A percentile compares a stretch with the other conserved stretches of the same genome.
Evolutionary conservation across 2,888 invertebrate genomes (phyloP).

Genomic region (Heteromyza rotundicornis): DNA sequence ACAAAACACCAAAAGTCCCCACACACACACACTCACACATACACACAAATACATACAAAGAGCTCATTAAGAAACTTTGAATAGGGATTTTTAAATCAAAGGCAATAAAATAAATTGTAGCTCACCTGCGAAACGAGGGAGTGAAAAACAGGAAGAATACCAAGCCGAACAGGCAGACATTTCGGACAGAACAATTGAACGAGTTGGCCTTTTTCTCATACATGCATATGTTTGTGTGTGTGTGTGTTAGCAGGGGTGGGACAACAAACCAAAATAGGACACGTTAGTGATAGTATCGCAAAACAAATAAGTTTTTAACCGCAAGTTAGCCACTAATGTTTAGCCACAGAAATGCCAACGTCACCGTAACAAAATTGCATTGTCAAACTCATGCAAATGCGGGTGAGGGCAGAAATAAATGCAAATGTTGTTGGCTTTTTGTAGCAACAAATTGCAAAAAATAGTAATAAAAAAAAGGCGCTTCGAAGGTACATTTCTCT

Average conservation of each 20-base stretch:
- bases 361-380: slow-evolving; percentile 28
- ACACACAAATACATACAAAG: too few relatives aligned
- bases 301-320: slow-evolving; percentile 50
- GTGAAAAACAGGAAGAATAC: not conserved
- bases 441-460: not conserved
- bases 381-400: slow-evolving; percentile 30
- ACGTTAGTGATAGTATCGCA: too few relatives aligned
- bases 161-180: too few relatives aligned
- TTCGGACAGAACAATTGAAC: too few relatives aligned
- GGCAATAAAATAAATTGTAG: slow-evolving; percentile 46
- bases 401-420: not conserved
- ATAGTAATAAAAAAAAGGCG: too few relatives aligned
- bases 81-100: slow-evolving; percentile 23
- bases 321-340: slow-evolving; percentile 50
- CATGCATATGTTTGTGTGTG: too few relatives aligned
- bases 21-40: too few relatives aligned
- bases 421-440: not conserved
- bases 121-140: slow-evolving; percentile 22
- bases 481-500: too few relatives aligned
- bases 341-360: slow-evolving; percentile 39
- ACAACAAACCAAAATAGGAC: too few relatives aligned
- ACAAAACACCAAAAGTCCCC: too few relatives aligned
- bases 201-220: too few relatives aligned
- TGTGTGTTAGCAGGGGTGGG: too few relatives aligned
- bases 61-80: slow-evolving; percentile 46